Conservation (phyloP, 1,140 invertebrate species). For the Calliopsis andreniformis region DNA sequence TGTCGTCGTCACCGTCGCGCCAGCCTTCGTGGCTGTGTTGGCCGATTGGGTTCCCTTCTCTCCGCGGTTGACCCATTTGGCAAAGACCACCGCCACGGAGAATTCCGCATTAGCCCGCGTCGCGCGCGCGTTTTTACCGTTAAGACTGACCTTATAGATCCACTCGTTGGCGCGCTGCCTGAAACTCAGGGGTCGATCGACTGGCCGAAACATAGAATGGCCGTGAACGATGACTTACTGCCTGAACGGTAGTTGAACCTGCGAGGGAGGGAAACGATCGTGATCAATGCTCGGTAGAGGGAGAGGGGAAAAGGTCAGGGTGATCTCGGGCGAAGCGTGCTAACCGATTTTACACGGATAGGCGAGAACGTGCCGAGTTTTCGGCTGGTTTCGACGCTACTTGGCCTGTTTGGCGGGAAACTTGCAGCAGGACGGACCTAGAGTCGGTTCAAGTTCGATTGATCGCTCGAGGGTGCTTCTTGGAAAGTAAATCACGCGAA, state of each 20-base stretch:
- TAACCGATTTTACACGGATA: constrained; percentile 14
- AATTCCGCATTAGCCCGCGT: constrained; percentile 58
- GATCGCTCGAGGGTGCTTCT: background rate
- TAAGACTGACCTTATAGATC: constrained; percentile 77
- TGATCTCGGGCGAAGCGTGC: background rate
- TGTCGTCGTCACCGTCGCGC: too few species aligned
- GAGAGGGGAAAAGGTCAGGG: background rate
- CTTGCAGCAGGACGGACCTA: background rate
- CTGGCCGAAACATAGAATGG: constrained; percentile 75
- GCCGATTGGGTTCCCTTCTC: constrained; percentile 3
- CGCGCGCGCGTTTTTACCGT: constrained; percentile 59
- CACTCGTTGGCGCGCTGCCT: constrained; percentile 73
- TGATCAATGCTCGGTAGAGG: constrained; percentile 9
- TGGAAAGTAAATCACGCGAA: too few species aligned
- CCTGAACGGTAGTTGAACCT: constrained; percentile 72
- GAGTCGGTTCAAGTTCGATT: background rate
- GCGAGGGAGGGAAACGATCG: constrained; percentile 38
- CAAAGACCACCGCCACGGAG: constrained; percentile 52
- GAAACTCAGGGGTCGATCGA: constrained; percentile 70
- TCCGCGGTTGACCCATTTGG: constrained; percentile 71
- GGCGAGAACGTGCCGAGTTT: background rate
- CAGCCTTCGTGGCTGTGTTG: background rate
- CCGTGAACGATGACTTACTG: constrained; percentile 66
- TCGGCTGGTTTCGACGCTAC: background rate
- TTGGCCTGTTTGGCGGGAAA: background rate